phyloP scores from a whole-genome alignment of 2,113 vertebrate species.

The Erinaceus europaeus region DNA sequence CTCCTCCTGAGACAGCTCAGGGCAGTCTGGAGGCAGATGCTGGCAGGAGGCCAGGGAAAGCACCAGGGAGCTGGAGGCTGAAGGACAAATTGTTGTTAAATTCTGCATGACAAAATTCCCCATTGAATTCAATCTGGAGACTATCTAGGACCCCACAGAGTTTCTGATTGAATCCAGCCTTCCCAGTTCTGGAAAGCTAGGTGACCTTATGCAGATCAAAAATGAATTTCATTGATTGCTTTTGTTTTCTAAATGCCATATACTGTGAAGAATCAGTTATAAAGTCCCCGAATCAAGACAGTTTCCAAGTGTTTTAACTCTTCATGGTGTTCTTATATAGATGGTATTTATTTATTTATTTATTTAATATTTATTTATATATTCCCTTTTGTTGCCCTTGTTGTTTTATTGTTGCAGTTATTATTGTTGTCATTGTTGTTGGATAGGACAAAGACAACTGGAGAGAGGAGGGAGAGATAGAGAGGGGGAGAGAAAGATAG shows the following conservation, averaged over 20 bases:
- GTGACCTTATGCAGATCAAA: conserved; percentile 35
- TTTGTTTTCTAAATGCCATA: conserved; percentile 46
- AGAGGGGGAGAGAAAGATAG: too few species aligned
- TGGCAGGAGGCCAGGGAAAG: conserved; percentile 60
- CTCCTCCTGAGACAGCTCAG: neutral
- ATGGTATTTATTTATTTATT: too few species aligned
- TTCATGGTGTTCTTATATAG: neutral
- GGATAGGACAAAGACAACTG: too few species aligned
- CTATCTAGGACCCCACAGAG: conserved; percentile 50
- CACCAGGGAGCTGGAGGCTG: conserved; percentile 41
- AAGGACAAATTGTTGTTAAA: conserved; percentile 67
- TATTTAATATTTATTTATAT: too few species aligned
- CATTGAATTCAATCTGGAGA: conserved; percentile 33
- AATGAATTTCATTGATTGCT: conserved; percentile 32
- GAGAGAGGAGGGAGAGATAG: too few species aligned
- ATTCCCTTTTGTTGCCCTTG: too few species aligned
- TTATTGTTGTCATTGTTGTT: too few species aligned
- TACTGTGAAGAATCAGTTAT: neutral
- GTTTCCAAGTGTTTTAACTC: neutral
- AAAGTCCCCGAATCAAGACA: conserved; percentile 11
- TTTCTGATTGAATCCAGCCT: conserved; percentile 63
- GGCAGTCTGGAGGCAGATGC: neutral
- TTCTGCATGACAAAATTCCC: conserved; percentile 58
- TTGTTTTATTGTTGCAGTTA: too few species aligned
- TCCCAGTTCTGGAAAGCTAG: conserved; percentile 15